Base-by-base conservation (phyloP, 2,797 vertebrate genomes). In the Sebastes ruberrimus region DNA sequence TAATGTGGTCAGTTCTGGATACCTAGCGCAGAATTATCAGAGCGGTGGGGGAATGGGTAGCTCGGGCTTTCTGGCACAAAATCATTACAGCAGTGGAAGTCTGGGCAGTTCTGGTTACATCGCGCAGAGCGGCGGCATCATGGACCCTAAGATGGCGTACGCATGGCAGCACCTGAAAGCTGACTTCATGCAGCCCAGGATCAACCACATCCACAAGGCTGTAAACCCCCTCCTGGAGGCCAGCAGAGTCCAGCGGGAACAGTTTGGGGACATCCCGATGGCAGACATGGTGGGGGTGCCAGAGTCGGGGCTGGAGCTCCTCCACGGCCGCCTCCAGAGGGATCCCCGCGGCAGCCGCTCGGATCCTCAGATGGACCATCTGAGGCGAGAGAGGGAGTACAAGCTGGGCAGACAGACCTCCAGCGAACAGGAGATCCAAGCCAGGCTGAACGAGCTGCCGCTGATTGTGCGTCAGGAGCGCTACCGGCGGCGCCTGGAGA, bases 131-230 rank as follows among this genome's bases (percentile, higher is more conserved):
- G 93, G 95, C 30, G 95, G 94, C 72, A 92, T 95, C 71, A 93
- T 94, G 90, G 96, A 96, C 83, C 94, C 95, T 66, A 96, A 95
- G 88, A 91, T 94, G 88, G 93, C 94, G 1, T 95, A 95, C 10
- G 94, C 95, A 52, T 96, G 96, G 96, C 96, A 96, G 87, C 95
- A 96, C 66, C 95, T 97, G 55, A 98, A 97, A 68, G 96, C 97
- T 0, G 97, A 98, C 89, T 96, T 96, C 82, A 94, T 97, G 65
- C 97, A 97, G 86, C 97, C 97, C 53, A 95, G 95, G 85, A 96
- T 97, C 9, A 97, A 98, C 86, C 95, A 96, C 77, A 95, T 98
- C 56, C 96, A 96, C 33, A 95, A 97, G 88, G 95, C 91, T 25
- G 90, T 95, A 2, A 94, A 94, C 59, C 91, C 93, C 0, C 70